Conservation (phyloP, 1,140 invertebrate species). For the Apolygus lucorum region DNA sequence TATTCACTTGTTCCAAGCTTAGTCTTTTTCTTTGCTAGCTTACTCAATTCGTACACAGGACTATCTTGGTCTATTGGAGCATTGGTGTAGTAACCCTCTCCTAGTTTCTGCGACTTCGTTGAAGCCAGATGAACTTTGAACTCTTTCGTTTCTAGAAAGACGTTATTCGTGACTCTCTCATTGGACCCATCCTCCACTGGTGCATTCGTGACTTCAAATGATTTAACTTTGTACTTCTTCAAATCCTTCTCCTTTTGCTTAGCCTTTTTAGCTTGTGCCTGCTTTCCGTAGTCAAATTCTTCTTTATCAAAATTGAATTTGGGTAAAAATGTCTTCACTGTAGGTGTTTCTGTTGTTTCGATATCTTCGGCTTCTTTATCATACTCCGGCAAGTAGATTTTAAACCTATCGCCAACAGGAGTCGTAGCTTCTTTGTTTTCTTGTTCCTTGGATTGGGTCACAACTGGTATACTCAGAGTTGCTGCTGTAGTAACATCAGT, state of each 20-base stretch:
- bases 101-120: background rate
- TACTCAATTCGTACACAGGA: background rate
- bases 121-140: slow-evolving; percentile 2
- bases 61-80: background rate
- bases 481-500: background rate
- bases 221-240: slow-evolving; percentile 12
- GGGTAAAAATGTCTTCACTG: background rate
- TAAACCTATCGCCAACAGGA: background rate
- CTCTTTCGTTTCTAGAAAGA: slow-evolving; percentile 5
- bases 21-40: background rate
- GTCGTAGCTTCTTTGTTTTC: background rate
- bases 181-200: background rate
- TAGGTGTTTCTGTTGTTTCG: background rate
- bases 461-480: background rate
- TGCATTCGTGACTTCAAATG: background rate
- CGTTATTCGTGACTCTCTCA: background rate
- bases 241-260: slow-evolving; percentile 15
- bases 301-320: slow-evolving; percentile 1
- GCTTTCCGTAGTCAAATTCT: background rate
- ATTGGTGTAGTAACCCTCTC: background rate
- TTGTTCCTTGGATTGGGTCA: background rate
- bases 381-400: background rate
- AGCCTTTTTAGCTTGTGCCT: background rate
- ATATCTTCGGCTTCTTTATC: background rate
- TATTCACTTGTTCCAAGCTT: background rate